Evolutionary conservation across 2,113 vertebrate species (phyloP).

Genomic region (Prolemur simus): DNA sequence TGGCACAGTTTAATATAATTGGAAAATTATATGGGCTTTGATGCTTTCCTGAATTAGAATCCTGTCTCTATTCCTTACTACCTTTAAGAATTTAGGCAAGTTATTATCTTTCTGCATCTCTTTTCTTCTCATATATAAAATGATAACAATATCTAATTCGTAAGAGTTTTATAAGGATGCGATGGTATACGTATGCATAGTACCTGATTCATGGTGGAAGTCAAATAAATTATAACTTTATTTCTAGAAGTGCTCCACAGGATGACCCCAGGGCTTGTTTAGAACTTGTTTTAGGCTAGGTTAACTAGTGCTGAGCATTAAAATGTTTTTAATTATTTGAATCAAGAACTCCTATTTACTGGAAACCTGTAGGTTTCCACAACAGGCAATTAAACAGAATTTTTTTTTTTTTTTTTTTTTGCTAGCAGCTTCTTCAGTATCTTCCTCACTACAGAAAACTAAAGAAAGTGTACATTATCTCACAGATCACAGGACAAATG

Average conservation of each 20-base stretch:
- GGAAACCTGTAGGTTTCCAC: background rate
- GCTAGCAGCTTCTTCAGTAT: background rate
- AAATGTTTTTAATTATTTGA: constrained; percentile 29
- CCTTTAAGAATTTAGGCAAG: background rate
- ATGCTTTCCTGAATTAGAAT: constrained; percentile 8
- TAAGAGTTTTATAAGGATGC: background rate
- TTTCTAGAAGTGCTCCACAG: background rate
- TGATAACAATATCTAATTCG: constrained; percentile 31
- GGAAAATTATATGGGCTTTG: background rate
- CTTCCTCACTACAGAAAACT: background rate
- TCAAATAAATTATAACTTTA: background rate
- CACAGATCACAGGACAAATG: background rate
- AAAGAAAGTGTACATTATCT: background rate
- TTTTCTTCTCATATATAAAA: constrained; percentile 32
- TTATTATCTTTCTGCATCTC: background rate
- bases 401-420: background rate
- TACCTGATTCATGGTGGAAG: background rate
- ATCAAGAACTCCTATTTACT: background rate
- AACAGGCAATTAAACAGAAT: background rate
- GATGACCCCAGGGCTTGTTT: background rate
- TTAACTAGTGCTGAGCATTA: background rate
- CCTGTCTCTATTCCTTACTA: background rate
- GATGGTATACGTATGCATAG: background rate
- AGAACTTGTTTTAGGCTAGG: background rate
- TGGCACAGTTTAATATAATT: constrained; percentile 8